Percentiles rank a stretch among this genome's conserved stretches.
Conservation (phyloP, 1,140 invertebrate species). For the Semibalanus balanoides region DNA sequence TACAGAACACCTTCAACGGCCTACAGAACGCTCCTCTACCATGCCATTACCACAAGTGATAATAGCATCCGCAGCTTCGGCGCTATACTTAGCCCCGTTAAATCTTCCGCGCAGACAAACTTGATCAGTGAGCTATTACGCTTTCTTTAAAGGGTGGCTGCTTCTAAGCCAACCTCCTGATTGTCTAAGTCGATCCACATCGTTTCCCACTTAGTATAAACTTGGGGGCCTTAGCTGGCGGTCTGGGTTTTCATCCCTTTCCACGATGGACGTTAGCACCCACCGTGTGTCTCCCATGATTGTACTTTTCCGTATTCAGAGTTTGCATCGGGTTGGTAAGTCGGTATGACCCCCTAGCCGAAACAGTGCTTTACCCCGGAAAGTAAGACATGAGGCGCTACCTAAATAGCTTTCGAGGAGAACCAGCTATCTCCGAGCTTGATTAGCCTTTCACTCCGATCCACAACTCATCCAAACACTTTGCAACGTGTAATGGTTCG, state of each 20-base stretch:
- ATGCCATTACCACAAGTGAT: neutral
- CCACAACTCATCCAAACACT: constrained; percentile 26
- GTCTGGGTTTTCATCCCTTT: constrained; percentile 31
- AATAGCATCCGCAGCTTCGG: constrained; percentile 26
- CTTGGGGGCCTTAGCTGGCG: constrained; percentile 30
- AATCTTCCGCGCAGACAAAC: constrained; percentile 27
- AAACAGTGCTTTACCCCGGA: constrained; percentile 27
- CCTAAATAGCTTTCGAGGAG: constrained; percentile 29
- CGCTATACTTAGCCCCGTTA: constrained; percentile 26
- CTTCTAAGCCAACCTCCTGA: constrained; percentile 32
- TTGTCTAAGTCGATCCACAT: constrained; percentile 25
- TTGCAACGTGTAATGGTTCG: constrained; percentile 26
- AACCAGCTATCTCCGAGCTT: constrained; percentile 29
- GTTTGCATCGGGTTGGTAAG: constrained; percentile 23
- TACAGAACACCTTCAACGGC: constrained; percentile 22
- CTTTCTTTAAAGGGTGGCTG: constrained; percentile 33
- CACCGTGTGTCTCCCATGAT: constrained; percentile 23
- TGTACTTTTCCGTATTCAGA: constrained; percentile 23
- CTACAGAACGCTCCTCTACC: constrained; percentile 26
- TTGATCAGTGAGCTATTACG: constrained; percentile 34
- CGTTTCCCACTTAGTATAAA: constrained; percentile 27
- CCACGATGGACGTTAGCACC: constrained; percentile 26
- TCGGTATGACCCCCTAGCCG: constrained; percentile 15
- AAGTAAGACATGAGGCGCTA: constrained; percentile 19
- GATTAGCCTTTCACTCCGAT: constrained; percentile 29